Conservation (phyloP, 2,797 vertebrate genomes). For the Emydoidea blandingii region DNA sequence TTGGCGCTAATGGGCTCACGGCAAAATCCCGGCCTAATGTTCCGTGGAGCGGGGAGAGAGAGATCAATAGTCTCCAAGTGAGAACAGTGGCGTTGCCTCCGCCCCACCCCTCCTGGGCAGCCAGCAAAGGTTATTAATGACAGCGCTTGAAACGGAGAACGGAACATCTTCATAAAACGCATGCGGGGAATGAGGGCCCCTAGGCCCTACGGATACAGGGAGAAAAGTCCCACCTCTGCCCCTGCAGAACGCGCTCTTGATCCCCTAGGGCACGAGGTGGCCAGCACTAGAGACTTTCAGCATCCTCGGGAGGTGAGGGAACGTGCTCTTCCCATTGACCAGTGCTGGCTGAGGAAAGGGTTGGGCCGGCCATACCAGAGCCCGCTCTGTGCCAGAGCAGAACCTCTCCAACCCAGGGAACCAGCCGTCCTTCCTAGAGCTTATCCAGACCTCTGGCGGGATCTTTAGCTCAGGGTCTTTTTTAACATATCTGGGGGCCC, state of each 20-base stretch:
- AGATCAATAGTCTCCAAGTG: conserved; percentile 32
- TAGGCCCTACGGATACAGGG: not conserved
- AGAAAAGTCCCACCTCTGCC: fast-evolving
- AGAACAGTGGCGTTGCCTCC: conserved; percentile 15
- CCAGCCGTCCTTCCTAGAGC: not conserved
- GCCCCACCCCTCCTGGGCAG: not conserved
- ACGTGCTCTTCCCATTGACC: not conserved
- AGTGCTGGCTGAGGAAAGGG: not conserved
- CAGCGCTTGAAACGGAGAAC: not conserved
- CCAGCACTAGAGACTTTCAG: fast-evolving
- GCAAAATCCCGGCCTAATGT: conserved; percentile 44
- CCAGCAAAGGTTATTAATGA: not conserved
- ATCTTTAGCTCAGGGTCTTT: not conserved
- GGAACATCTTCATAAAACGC: conserved; percentile 25
- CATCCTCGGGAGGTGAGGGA: not conserved
- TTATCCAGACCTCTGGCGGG: not conserved
- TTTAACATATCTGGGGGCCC: not conserved
- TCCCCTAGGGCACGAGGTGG: not conserved
- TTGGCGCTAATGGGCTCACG: conserved; percentile 48
- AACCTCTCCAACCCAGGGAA: not conserved
- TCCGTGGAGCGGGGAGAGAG: conserved; percentile 39
- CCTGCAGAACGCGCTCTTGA: not conserved
- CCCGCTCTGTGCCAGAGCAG: not conserved
- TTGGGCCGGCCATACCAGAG: not conserved
- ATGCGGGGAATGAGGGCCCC: not conserved